These are phyloP conservation scores for Arremon aurantiirostris DNA, from an alignment of 2,797 vertebrate species.

Conservation along the genomic window DNA sequence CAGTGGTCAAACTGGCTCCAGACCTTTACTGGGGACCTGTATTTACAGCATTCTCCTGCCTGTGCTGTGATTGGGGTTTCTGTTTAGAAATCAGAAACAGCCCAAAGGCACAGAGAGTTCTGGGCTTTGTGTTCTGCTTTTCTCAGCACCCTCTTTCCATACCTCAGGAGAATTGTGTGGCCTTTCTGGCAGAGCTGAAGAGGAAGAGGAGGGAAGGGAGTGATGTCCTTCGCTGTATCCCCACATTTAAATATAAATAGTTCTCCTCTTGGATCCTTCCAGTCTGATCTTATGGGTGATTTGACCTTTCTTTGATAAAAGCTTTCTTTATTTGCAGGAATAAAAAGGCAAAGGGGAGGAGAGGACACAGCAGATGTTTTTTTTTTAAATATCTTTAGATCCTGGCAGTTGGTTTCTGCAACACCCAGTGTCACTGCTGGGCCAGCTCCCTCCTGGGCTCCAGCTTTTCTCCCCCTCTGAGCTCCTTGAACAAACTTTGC, in stretches of 20 bases:
- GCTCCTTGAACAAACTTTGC: neutral
- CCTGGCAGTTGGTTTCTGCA: neutral
- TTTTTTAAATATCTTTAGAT: neutral
- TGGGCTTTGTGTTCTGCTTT: neutral
- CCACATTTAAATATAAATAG: neutral
- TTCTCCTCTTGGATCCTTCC: neutral
- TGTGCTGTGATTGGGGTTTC: neutral
- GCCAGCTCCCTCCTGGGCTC: too few species aligned
- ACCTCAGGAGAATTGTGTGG: neutral
- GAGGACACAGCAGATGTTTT: neutral
- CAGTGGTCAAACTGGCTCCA: neutral
- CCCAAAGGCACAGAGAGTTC: neutral
- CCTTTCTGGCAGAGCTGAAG: neutral
- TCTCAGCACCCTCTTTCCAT: neutral
- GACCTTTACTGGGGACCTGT: neutral
- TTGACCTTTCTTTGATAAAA: conserved; percentile 50
- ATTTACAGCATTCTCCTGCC: neutral
- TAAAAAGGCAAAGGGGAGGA: conserved; percentile 1
- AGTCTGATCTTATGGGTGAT: neutral
- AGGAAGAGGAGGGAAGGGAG: neutral
- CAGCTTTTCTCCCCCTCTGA: neutral
- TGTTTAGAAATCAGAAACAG: conserved; percentile 3
- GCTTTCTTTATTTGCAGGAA: conserved; percentile 26
- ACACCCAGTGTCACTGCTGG: accelerated
- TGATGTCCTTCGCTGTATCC: neutral